Conservation (phyloP, 2,888 invertebrate genomes). For the Chalcis sispes region DNA sequence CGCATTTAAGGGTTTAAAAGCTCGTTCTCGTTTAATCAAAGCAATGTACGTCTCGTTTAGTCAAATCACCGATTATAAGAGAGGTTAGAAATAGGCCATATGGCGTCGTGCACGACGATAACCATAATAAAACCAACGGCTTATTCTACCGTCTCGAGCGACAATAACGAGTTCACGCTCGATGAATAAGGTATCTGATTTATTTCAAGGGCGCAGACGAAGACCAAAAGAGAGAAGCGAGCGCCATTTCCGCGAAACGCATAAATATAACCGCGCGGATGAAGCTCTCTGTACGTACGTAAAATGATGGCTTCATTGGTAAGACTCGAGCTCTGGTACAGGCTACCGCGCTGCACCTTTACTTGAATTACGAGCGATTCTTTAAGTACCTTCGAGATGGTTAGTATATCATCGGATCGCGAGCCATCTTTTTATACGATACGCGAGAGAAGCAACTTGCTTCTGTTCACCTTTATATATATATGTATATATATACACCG, state of each 20-base stretch:
- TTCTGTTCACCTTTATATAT: conserved; percentile 19
- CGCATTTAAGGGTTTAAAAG: too few species aligned
- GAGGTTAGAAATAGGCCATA: too few species aligned
- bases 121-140: too few species aligned
- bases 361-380: conserved; percentile 51
- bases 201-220: not conserved
- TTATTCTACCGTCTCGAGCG: not conserved
- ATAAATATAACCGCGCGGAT: conserved; percentile 33
- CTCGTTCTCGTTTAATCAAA: too few species aligned
- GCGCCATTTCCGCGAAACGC: conserved; percentile 25
- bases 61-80: too few species aligned
- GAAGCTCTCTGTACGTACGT: not conserved
- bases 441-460: too few species aligned
- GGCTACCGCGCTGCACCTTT: conserved; percentile 17
- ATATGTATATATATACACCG: conserved; percentile 28
- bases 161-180: conserved; percentile 38
- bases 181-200: conserved; percentile 1
- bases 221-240: not conserved
- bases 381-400: conserved; percentile 36
- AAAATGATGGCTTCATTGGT: conserved; percentile 21
- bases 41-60: too few species aligned
- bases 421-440: conserved; percentile 29
- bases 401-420: not conserved
- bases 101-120: too few species aligned
- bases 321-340: not conserved